These are phyloP conservation scores for Scelioninae gen. 2 DNA, from an alignment of 2,888 invertebrate species.

Conservation along the genomic window DNA sequence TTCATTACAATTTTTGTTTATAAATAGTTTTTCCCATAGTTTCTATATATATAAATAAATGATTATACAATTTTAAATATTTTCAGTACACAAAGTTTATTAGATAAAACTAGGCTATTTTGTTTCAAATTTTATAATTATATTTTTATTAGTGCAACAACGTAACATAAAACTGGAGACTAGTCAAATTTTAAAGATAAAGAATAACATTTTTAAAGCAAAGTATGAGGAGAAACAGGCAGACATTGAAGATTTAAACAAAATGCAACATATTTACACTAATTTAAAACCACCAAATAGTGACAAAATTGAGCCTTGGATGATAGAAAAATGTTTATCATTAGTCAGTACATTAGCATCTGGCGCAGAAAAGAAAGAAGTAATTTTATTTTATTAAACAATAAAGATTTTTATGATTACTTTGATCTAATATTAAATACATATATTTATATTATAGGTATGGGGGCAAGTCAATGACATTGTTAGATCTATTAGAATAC, in stretches of 20 bases:
- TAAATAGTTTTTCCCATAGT: too few relatives aligned
- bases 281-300: constrained; percentile 67
- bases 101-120: too few relatives aligned
- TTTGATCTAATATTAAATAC: neutral
- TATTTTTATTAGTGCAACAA: constrained; percentile 60
- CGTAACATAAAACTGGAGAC: constrained; percentile 62
- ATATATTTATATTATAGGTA: constrained; percentile 61
- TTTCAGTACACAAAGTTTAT: too few relatives aligned
- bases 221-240: constrained; percentile 65
- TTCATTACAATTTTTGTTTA: neutral
- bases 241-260: constrained; percentile 65
- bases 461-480: constrained; percentile 65
- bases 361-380: constrained; percentile 67
- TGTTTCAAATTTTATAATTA: constrained; percentile 14
- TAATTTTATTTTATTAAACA: constrained; percentile 43
- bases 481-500: constrained; percentile 64
- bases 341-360: constrained; percentile 65
- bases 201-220: constrained; percentile 64
- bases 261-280: constrained; percentile 68
- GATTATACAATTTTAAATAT: too few relatives aligned
- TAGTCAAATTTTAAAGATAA: constrained; percentile 58
- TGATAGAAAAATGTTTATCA: constrained; percentile 64
- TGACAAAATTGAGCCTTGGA: constrained; percentile 64
- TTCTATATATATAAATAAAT: too few relatives aligned
- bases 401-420: neutral